Base-by-base conservation (phyloP, 2,113 vertebrate genomes). In the Tricholaema leucomelas region DNA sequence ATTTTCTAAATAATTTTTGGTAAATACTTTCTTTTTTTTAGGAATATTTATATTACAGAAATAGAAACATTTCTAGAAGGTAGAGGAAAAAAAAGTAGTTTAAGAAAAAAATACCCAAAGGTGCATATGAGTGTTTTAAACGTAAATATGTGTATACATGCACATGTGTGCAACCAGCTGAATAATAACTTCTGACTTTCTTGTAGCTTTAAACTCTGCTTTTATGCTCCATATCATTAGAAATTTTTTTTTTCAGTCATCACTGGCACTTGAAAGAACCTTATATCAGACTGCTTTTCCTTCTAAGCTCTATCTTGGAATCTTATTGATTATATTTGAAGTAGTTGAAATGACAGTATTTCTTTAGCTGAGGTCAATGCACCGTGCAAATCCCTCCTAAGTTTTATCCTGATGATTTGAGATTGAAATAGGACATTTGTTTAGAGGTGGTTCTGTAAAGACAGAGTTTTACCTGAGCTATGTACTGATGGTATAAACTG, bases 21-120 rank as follows among this genome's bases (percentile, higher is more conserved):
- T 72, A 88, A 92, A 76, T 86, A 78, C 61, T 91, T 93, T 85
- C 87, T 92, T 92, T 91, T 72, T 73, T 91, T 73, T 70, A 81
- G 59, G 17, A 84, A 72, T 95, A 90, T 93, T 91, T 96, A 72
- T 94, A 88, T 67, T 92, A 33, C 60, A 87, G 35, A 76, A 87
- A 76, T 81, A 88, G 81, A 46, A 76, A 56, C n/a, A 54, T 84
- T 90, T 93, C 54, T 93, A 78, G 84, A 73, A 50, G n/a, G 38
- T 90, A 88, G 58, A n/a, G n/a, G n/a, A 66, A 59, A n/a, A 65
- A 95, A 69, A 95, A 81, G 24, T 85, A 2, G 5, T 65, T 94
- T 81, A 81, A 91, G 60, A 18, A 92, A 70, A 76, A 74, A 74
- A 72, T 31, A 48, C 21, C 0, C 5, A 40, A 87, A 87, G 11